Evolutionary conservation across 2,797 vertebrate genomes (phyloP), one percentile per base, ranked within the genome.

Genomic region (Kryptopterus vitreolus): DNA sequence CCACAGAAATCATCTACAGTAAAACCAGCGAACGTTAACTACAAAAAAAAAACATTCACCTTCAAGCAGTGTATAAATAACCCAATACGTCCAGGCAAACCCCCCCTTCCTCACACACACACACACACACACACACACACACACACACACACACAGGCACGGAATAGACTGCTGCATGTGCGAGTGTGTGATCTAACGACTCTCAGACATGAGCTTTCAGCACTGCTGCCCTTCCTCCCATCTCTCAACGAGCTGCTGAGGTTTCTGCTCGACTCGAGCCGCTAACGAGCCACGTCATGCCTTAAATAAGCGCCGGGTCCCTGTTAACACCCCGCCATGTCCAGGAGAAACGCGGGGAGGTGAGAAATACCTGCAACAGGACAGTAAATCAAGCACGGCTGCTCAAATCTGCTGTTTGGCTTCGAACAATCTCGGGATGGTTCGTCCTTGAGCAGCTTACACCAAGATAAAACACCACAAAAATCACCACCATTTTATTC

Each of bases 271-370:
- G 61, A n/a, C 57, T 31, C 57, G 3, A 53, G 33, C 71, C 33
- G 38, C 71, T 74, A 74, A 74, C 53, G 53, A 58, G 71, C 53
- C 55, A 38, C 24, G 5, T 61, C 73, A 13, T 26, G 72, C 15
- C 55, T 46, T 61, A 76, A 76, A 61, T 48, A 76, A 61, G 15
- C 38, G 7, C 0, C 22, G 16, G 20, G 9, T 15, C 16, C n/a
- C 73, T 76, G 38, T 76, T 76, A 61, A 38, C 38, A 48, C 73
- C 35, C 38, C 22, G 3, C 7, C n/a, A 0, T 26, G 33, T 57
- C 31, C 24, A 9, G 78, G 55, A 55, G 29, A 73, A 63, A 43
- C 38, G 6, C 38, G 10, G 6, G 38, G 48, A 75, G 61, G 58
- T 4, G 3, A 66, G 50, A 3, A 9, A 50, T 66, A 18, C 59